Percentiles rank a stretch among this genome's conserved stretches.
These are phyloP conservation scores for Euura saliciscinereae DNA, from an alignment of 1,140 invertebrate genomes.

Conservation along the genomic window DNA sequence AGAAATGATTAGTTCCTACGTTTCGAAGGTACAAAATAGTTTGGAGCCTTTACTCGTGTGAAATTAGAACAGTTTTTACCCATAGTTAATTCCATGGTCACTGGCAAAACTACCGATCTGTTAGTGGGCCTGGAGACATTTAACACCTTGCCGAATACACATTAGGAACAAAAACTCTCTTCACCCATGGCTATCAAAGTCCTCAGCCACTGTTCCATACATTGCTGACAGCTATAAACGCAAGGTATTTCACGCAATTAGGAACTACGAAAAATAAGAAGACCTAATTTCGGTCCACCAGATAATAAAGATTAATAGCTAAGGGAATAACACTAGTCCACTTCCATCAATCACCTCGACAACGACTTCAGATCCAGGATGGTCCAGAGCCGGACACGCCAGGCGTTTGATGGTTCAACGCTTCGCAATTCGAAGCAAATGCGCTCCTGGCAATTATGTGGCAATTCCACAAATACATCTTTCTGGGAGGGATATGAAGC, in stretches of 20 bases:
- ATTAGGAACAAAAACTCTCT: background rate
- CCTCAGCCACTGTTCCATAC: background rate
- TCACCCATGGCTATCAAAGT: background rate
- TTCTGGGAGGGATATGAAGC: background rate
- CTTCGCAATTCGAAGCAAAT: background rate
- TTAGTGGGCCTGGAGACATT: too few species aligned
- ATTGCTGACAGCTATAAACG: background rate
- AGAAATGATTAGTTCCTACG: slow-evolving; percentile 2
- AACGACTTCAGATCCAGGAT: background rate
- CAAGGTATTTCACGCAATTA: background rate
- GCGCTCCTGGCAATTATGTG: background rate
- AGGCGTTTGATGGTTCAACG: background rate
- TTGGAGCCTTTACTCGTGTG: too few species aligned
- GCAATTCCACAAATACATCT: background rate
- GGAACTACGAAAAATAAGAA: background rate
- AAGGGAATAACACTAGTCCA: background rate
- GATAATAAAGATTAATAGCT: slow-evolving; percentile 3
- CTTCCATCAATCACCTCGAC: background rate
- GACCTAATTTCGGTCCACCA: background rate
- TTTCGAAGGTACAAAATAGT: background rate
- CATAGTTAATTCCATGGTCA: too few species aligned
- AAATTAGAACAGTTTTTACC: too few species aligned
- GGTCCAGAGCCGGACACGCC: background rate
- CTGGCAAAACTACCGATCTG: too few species aligned
- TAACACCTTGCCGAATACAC: too few species aligned